Base-by-base conservation (phyloP, 2,888 invertebrate species). In the Drosophila borealis region DNA sequence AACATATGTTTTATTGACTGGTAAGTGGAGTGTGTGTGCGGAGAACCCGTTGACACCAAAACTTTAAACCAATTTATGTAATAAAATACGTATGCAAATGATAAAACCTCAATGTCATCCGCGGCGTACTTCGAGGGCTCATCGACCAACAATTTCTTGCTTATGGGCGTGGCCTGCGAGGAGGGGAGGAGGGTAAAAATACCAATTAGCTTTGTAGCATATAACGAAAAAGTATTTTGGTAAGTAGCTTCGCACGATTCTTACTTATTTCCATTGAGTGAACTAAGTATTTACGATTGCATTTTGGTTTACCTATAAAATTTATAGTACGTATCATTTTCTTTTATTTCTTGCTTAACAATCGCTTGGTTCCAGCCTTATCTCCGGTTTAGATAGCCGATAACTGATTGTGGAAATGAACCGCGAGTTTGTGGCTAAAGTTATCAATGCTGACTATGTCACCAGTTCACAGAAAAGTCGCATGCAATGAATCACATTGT, bases 91-190 rank as follows among this genome's bases (percentile, higher is more conserved):
- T 64, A 63, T 60, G 66, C 45, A 81, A 55, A 74, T 65, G 8
- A 29, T 65, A 72, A 81, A 90, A 90, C 91, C 91, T 91, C 91
- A 78, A 91, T 91, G 73, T 91, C 91, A 80, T 91, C 91, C 80
- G 82, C 73, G 59, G 84, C 60, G 80, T 90, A 91, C 65, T 86
- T 90, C 72, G 83, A 77, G 71, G 81, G 67, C 65, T 81, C 91
- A 72, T 89, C 91, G 77, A 78, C 71, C 64, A 77, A 68, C 70
- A 77, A 69, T 74, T 79, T 84, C 53, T 74, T 75, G 74, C 74
- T 89, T 74, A 90, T 81, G 74, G 70, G 87, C 74, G 79, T 79
- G 70, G 91, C 91, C 91, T 91, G 89, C 73, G 74, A 60, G 39
- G 42, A 48, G 70, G 8, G 59, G 54, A 70, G 77, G 55, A 78